Conservation (phyloP, 2,888 invertebrate species). For the Abrostola triplasia region DNA sequence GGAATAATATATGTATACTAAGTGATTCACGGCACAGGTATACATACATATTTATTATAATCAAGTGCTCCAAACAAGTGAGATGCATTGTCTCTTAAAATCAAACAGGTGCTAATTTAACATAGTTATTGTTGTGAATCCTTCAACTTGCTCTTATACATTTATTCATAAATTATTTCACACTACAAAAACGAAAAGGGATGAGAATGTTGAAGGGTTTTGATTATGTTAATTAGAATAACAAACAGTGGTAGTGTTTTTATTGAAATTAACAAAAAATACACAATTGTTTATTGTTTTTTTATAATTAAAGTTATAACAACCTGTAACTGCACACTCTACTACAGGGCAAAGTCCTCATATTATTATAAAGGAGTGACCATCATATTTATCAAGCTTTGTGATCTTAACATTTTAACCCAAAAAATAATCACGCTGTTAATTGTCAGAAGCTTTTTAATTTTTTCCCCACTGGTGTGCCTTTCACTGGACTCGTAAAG, state of each 20-base stretch:
- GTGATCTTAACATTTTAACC: slow-evolving; percentile 12
- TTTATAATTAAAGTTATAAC: background rate
- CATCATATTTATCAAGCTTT: background rate
- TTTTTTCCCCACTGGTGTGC: slow-evolving; percentile 56
- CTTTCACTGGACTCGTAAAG: slow-evolving; percentile 66
- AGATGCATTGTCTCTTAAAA: background rate
- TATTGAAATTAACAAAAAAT: background rate
- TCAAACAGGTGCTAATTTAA: slow-evolving; percentile 6
- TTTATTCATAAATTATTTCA: slow-evolving; percentile 17
- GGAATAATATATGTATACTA: slow-evolving; percentile 35
- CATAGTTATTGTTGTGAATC: slow-evolving; percentile 6
- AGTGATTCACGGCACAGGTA: slow-evolving; percentile 25
- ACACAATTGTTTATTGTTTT: no score
- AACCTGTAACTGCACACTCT: background rate
- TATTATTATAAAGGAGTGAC: no score
- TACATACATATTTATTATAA: slow-evolving; percentile 5
- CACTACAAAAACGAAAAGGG: background rate
- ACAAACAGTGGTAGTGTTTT: background rate
- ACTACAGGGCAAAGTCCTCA: no score
- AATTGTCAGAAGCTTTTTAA: slow-evolving; percentile 16
- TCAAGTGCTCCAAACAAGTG: background rate
- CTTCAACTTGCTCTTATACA: background rate
- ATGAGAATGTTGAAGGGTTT: background rate
- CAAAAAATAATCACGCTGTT: slow-evolving; percentile 45
- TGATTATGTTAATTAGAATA: slow-evolving; percentile 8